Conservation (phyloP, 2,888 invertebrate species). For the Plutella xylostella region DNA sequence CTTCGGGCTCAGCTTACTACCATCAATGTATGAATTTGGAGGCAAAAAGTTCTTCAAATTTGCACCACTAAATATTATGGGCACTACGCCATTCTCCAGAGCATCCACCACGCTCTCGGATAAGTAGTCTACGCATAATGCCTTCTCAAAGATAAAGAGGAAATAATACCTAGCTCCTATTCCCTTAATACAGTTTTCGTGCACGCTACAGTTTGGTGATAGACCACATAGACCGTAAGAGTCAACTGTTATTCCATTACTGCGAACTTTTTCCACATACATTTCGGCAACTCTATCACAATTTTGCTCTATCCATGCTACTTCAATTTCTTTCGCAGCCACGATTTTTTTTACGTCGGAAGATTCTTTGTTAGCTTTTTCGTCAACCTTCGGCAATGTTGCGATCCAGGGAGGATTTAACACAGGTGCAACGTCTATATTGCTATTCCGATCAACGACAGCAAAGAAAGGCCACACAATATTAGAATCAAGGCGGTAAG, state of each 20-base stretch:
- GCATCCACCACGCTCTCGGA: not conserved
- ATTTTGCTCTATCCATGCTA: slow-evolving; percentile 1
- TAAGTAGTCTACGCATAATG: slow-evolving; percentile 2
- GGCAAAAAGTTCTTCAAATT: slow-evolving; percentile 1
- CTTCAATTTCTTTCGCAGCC: not conserved
- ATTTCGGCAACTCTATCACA: slow-evolving; percentile 2
- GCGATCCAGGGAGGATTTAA: not conserved
- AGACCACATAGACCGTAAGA: not conserved
- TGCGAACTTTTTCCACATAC: no score
- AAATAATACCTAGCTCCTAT: no score
- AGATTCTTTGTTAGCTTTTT: not conserved
- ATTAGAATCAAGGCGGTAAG: slow-evolving; percentile 2
- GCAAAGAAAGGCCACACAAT: slow-evolving; percentile 1
- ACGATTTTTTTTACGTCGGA: not conserved
- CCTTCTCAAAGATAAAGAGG: slow-evolving; percentile 3
- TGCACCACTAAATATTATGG: not conserved
- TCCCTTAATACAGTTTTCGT: not conserved
- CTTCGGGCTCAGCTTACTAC: not conserved
- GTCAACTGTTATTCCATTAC: not conserved
- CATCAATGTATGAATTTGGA: slow-evolving; percentile 3
- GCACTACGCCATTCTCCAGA: not conserved
- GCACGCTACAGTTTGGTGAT: not conserved
- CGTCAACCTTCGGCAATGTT: not conserved
- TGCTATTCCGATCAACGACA: not conserved
- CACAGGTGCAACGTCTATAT: not conserved